These are phyloP conservation scores for Xenopus laevis DNA, from an alignment of 2,113 vertebrate genomes.

Conservation along the genomic window DNA sequence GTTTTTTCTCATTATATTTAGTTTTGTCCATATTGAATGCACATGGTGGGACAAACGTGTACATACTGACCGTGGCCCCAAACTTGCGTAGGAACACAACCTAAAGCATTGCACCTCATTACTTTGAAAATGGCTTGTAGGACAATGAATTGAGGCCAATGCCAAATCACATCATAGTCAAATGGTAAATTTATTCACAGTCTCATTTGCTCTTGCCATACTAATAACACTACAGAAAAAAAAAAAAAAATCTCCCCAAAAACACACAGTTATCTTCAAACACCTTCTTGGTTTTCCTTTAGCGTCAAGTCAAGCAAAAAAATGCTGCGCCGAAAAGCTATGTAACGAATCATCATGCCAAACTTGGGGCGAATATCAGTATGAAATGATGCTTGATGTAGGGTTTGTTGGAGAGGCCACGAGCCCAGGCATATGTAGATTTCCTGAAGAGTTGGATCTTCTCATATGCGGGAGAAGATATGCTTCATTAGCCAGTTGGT, in stretches of 20 bases:
- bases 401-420: slow-evolving; percentile 76
- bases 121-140: slow-evolving; percentile 27
- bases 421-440: slow-evolving; percentile 84
- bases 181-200: slow-evolving; percentile 60
- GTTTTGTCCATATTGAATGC: slow-evolving; percentile 55
- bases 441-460: slow-evolving; percentile 96
- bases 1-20: slow-evolving; percentile 25
- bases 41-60: slow-evolving; percentile 57
- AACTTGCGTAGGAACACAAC: not conserved
- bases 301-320: slow-evolving; percentile 53
- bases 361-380: slow-evolving; percentile 70
- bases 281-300: slow-evolving; percentile 57
- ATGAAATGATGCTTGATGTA: slow-evolving; percentile 87
- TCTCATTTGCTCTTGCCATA: slow-evolving; percentile 63
- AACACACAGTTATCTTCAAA: slow-evolving; percentile 57
- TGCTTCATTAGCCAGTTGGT: slow-evolving; percentile 91
- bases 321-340: slow-evolving; percentile 68
- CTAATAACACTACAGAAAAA: slow-evolving; percentile 57
- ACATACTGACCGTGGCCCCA: slow-evolving; percentile 46
- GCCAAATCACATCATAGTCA: slow-evolving; percentile 50
- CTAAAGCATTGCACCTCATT: slow-evolving; percentile 14
- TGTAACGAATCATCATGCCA: slow-evolving; percentile 58
- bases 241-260: slow-evolving; percentile 50
- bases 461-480: slow-evolving; percentile 97
- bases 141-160: slow-evolving; percentile 13